A percentile compares a stretch with the other conserved stretches of the same genome.
phyloP scores from a whole-genome alignment of 2,113 vertebrate species.

The Oryzias woworae region DNA sequence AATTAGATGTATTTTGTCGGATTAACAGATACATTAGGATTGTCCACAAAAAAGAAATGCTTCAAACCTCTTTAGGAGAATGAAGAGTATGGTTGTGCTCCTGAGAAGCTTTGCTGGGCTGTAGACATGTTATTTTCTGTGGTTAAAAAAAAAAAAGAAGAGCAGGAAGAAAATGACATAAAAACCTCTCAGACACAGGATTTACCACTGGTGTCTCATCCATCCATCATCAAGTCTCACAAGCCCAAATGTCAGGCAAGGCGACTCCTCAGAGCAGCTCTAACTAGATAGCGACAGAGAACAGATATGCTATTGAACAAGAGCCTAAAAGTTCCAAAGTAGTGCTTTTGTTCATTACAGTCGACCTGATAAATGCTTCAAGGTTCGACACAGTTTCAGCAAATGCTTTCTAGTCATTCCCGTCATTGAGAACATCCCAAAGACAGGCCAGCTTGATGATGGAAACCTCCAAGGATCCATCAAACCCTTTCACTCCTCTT shows the following conservation, averaged over 20 bases:
- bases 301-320: slow-evolving; percentile 67
- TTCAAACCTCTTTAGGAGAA: too few relatives aligned
- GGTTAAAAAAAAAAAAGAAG: too few relatives aligned
- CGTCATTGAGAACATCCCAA: slow-evolving; percentile 11
- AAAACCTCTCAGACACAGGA: neutral
- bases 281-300: slow-evolving; percentile 59
- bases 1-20: too few relatives aligned
- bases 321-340: slow-evolving; percentile 56
- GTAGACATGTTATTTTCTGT: too few relatives aligned
- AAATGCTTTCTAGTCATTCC: slow-evolving; percentile 37
- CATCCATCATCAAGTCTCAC: slow-evolving; percentile 68
- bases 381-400: slow-evolving; percentile 46
- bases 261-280: slow-evolving; percentile 65
- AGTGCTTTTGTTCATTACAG: slow-evolving; percentile 73
- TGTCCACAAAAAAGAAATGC: too few relatives aligned
- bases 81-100: too few relatives aligned
- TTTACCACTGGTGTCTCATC: slow-evolving; percentile 44
- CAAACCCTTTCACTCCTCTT: slow-evolving; percentile 16
- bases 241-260: slow-evolving; percentile 64
- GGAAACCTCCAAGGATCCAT: slow-evolving; percentile 25
- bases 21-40: too few relatives aligned
- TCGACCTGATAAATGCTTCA: slow-evolving; percentile 66
- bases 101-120: too few relatives aligned
- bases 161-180: neutral
- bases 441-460: slow-evolving; percentile 6